Conservation (phyloP, 2,888 invertebrate species). For the Ophion costatus region DNA sequence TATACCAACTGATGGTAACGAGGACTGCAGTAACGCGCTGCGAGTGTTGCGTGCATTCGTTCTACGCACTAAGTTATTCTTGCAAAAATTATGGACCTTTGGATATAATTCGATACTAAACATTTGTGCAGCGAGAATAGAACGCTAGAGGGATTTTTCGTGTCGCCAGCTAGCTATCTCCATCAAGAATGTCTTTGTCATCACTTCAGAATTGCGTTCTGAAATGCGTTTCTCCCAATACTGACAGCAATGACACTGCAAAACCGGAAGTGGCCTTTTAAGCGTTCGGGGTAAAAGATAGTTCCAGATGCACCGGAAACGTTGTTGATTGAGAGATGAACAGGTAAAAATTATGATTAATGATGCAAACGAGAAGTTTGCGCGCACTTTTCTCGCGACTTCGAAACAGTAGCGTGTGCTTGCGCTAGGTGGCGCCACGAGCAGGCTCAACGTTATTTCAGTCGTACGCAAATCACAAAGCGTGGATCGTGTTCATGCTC, state of each 20-base stretch:
- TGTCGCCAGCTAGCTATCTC: too few relatives aligned
- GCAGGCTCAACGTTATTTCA: not conserved
- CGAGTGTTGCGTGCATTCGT: not conserved
- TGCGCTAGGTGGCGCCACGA: not conserved
- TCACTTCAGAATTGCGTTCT: too few relatives aligned
- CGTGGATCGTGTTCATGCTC: not conserved
- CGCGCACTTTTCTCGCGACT: not conserved
- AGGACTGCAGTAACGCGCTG: not conserved
- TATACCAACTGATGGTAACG: not conserved
- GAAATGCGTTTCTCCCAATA: not conserved
- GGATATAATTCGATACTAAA: too few relatives aligned
- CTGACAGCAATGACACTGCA: not conserved
- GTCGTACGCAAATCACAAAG: not conserved
- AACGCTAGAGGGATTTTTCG: too few relatives aligned
- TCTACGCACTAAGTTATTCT: not conserved
- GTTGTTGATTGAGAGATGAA: not conserved
- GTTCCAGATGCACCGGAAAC: not conserved
- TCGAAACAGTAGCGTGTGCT: not conserved
- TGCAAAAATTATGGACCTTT: not conserved
- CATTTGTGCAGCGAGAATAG: too few relatives aligned
- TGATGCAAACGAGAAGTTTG: not conserved
- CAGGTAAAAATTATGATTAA: not conserved
- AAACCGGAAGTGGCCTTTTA: not conserved
- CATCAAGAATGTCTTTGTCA: too few relatives aligned
- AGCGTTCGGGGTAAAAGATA: not conserved